These are phyloP conservation scores for Eunapius fragilis DNA, from an alignment of 37 sponge, comb jelly and placozoan species.

Conservation along the genomic window DNA sequence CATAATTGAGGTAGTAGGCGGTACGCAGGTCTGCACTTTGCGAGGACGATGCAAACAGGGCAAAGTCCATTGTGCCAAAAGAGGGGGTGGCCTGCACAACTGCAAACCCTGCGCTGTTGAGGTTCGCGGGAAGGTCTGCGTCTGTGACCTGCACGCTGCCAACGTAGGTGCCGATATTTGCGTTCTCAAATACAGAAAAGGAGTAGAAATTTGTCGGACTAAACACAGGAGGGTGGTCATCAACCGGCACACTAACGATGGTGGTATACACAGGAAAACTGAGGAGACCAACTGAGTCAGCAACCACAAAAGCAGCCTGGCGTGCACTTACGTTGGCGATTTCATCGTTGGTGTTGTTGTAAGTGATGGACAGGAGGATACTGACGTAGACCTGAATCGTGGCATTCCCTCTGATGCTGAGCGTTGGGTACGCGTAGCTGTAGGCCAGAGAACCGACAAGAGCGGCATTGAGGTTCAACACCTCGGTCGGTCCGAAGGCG, in stretches of 20 bases:
- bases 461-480: not conserved
- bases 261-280: conserved; percentile 26
- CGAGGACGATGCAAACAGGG: not conserved
- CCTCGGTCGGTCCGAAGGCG: not conserved
- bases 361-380: conserved; percentile 37
- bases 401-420: conserved; percentile 38
- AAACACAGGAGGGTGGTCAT: conserved; percentile 69
- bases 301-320: conserved; percentile 43
- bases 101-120: conserved; percentile 22
- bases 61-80: conserved; percentile 29
- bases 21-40: not conserved
- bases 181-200: conserved; percentile 37
- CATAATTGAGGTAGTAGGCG: not conserved
- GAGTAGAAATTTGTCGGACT: conserved; percentile 17
- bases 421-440: conserved; percentile 17
- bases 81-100: conserved; percentile 4
- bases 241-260: conserved; percentile 50
- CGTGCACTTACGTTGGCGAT: conserved; percentile 31
- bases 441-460: conserved; percentile 8
- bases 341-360: conserved; percentile 63
- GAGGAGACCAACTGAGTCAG: conserved; percentile 41
- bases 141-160: conserved; percentile 31
- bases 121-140: conserved; percentile 7
- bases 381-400: conserved; percentile 15
- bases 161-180: conserved; percentile 6